A percentile compares a stretch with the other conserved stretches of the same genome.
Conservation (phyloP, 2,888 invertebrate genomes). For the Ceratothoa steindachneri region DNA sequence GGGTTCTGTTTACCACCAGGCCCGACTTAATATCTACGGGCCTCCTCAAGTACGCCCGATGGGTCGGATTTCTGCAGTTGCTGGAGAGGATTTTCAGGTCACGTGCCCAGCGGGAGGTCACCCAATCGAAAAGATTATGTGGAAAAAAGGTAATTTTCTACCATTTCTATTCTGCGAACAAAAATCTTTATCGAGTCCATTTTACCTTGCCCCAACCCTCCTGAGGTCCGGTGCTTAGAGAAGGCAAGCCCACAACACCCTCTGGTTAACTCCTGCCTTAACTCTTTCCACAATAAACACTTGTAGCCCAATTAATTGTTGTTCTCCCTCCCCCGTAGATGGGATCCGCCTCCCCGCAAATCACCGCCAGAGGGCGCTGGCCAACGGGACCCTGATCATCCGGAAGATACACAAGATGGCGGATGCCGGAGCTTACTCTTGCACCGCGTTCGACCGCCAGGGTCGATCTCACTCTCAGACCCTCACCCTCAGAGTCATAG, state of each 20-base stretch:
- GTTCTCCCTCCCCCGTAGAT: too few species aligned
- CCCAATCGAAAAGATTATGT: slow-evolving; percentile 25
- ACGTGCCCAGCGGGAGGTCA: slow-evolving; percentile 66
- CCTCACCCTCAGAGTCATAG: slow-evolving; percentile 11
- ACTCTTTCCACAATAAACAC: too few species aligned
- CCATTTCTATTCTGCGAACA: neutral
- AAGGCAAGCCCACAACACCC: too few species aligned
- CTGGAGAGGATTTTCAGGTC: slow-evolving; percentile 75
- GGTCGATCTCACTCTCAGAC: slow-evolving; percentile 11
- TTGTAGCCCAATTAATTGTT: too few species aligned
- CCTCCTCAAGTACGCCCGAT: slow-evolving; percentile 76
- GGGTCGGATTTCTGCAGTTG: slow-evolving; percentile 78
- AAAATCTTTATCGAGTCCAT: too few species aligned
- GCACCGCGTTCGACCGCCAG: slow-evolving; percentile 23
- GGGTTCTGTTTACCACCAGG: slow-evolving; percentile 69
- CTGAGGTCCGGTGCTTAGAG: too few species aligned
- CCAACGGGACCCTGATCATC: slow-evolving; percentile 31
- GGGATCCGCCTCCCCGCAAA: slow-evolving; percentile 23
- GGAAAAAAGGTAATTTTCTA: slow-evolving; percentile 32
- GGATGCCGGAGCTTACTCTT: slow-evolving; percentile 27
- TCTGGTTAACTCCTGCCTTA: too few species aligned
- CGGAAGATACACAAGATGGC: slow-evolving; percentile 9
- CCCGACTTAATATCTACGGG: slow-evolving; percentile 81
- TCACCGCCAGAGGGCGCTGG: slow-evolving; percentile 24
- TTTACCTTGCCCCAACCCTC: too few species aligned